Base-by-base conservation (phyloP, 2,888 invertebrate genomes). In the Drosophila affinis region DNA sequence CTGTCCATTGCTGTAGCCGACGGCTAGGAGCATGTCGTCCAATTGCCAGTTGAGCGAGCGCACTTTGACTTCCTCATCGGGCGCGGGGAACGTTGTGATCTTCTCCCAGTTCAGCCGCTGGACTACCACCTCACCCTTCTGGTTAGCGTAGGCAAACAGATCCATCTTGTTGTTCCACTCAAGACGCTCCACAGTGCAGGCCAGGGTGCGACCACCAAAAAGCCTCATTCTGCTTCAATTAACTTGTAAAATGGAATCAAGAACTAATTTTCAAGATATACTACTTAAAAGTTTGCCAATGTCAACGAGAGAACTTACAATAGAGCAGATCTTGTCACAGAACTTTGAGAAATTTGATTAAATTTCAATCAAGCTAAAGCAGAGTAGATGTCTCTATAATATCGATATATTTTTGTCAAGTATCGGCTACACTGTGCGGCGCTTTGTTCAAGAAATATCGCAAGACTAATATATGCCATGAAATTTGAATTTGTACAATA, bases 131-230 rank as follows among this genome's bases (percentile, higher is more conserved):
- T 97, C 97, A 69, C 97, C 97, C 95, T 96, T 96, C 58, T 94
- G 93, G 91, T 97, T 98, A 51, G 97, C 96, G 65, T 98, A 93
- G 9, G 98, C 98, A 76, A 98, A 94, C 54, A 99, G 94, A 93
- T 99, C 98, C 95, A 98, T 96, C 89, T 97, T 96, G 75, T 97
- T 96, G 75, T 97, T 98, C 98, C 98, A 98, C 81, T 96, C 95
- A 96, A 98, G 96, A 52, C 95, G 93, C 81, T 96, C 95, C 12
- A 98, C 96, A 53, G 87, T 87, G 72, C 91, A 90, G 46, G 91
- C 91, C 88, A 92, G 88, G 67, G 91, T 91, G 48, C 92, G 90
- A 1, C 89, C 87, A 29, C 92, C 91, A 60, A 91, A 89, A 78
- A 91, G 89, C 69, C 91, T 92, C 90, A 92, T 92, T 17, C 91